A percentile compares a stretch with the other conserved stretches of the same genome.
These are phyloP conservation scores for Camponotus pennsylvanicus DNA, from an alignment of 1,140 invertebrate genomes.

Conservation along the genomic window DNA sequence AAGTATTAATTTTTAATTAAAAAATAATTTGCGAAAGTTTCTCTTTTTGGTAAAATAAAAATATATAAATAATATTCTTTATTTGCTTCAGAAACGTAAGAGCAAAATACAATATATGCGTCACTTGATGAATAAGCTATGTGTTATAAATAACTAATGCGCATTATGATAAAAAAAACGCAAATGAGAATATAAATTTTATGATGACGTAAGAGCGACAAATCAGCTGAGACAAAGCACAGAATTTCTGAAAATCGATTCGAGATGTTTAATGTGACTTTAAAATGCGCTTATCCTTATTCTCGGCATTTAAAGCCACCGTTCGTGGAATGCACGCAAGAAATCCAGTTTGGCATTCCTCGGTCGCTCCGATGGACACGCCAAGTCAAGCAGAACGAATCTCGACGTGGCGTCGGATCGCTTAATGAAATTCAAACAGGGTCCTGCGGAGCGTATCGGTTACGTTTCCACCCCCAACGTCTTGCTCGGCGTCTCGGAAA, in stretches of 20 bases:
- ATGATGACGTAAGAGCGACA: background rate
- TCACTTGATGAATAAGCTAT: background rate
- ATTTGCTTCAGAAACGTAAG: too few species aligned
- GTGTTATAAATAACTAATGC: background rate
- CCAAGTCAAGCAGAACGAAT: constrained; percentile 60
- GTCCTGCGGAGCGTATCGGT: constrained; percentile 63
- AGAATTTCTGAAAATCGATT: background rate
- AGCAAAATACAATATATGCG: background rate
- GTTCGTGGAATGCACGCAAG: constrained; percentile 43
- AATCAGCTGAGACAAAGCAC: background rate
- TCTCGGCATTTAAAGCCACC: constrained; percentile 15
- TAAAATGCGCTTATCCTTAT: constrained; percentile 24
- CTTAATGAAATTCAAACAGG: constrained; percentile 74
- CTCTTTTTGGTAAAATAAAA: background rate
- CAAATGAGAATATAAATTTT: background rate
- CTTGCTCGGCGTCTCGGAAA: constrained; percentile 61
- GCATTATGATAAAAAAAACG: background rate
- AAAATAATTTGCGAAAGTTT: background rate
- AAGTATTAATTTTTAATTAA: background rate
- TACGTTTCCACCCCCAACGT: constrained; percentile 72
- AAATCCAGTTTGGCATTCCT: constrained; percentile 53
- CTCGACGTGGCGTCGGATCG: constrained; percentile 45
- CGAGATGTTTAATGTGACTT: background rate
- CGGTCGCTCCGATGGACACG: constrained; percentile 59
- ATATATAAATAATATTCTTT: background rate